Evolutionary conservation across 1,140 invertebrate species (phyloP).

Genomic region (Notospermus geniculatus): DNA sequence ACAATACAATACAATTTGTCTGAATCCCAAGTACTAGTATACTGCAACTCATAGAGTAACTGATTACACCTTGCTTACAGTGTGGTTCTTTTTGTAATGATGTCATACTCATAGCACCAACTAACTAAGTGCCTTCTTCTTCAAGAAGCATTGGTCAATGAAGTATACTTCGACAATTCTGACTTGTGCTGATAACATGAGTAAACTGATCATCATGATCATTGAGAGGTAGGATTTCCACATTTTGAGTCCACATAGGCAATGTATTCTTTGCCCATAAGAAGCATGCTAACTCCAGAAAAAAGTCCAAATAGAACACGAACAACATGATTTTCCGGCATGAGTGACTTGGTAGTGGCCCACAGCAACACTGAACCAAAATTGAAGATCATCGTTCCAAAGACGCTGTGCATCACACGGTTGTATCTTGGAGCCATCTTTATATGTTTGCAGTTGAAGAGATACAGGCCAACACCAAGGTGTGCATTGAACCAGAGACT

Average conservation of each 20-base stretch:
- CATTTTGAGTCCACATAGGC: conserved; percentile 27
- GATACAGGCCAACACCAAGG: conserved; percentile 40
- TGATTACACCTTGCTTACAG: too few species aligned
- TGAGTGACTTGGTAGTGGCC: conserved; percentile 39
- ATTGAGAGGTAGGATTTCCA: too few species aligned
- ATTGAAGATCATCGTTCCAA: conserved; percentile 42
- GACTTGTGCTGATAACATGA: too few species aligned
- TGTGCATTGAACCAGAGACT: conserved; percentile 46
- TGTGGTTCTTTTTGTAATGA: too few species aligned
- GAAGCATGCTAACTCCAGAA: conserved; percentile 28
- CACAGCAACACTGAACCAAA: conserved; percentile 42
- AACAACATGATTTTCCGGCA: conserved; percentile 53
- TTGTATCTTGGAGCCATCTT: conserved; percentile 17
- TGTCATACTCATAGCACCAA: too few species aligned
- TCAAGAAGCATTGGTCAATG: too few species aligned
- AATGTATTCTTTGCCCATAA: conserved; percentile 33
- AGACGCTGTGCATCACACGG: conserved; percentile 36
- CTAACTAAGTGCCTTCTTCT: too few species aligned
- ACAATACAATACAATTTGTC: too few species aligned
- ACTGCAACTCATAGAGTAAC: too few species aligned
- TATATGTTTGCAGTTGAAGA: conserved; percentile 37
- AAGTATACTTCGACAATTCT: too few species aligned
- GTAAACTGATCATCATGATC: too few species aligned
- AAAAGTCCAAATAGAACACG: conserved; percentile 42
- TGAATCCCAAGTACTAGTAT: too few species aligned